Base-by-base conservation (phyloP, 2,113 vertebrate genomes). In the Redunca redunca region DNA sequence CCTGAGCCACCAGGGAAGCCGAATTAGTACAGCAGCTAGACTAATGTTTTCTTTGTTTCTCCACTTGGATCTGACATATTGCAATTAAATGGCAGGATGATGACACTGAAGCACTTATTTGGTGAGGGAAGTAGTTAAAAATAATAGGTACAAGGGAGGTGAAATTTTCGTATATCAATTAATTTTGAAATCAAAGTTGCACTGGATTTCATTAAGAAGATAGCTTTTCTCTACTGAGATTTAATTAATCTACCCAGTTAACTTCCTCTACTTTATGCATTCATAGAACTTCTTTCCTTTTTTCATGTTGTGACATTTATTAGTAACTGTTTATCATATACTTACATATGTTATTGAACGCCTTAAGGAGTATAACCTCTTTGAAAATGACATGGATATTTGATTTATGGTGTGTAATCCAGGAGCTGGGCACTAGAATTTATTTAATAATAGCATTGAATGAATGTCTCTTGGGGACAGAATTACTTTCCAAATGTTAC, bases 371-470 rank as follows among this genome's bases (percentile, higher is more conserved):
- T 83, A 50, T 60, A 71, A 82, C 2, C 12, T 67, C 55, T 86
- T 89, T 95, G 67, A 96, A 97, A 97, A 91, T 97, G 58, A 40
- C 53, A 88, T 23, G 46, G n/a, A 23, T 91, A 83, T 74, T 11
- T 95, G n/a, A 95, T 89, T 96, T 58, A 86, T 89, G 58, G 67
- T 86, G 33, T 64, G 17, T 81, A 62, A 91, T 13, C 14, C 62
- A 91, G 26, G 25, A 93, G 12, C 26, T 83, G 33, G 40, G 53
- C 23, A 78, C 30, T 50, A 74, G 7, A 94, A 62, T 3, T 78
- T 80, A 96, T 89, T 93, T 83, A 58, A 74, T 91, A 91, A 93
- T 26, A 74, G 7, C 16, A 19, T 48, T 89, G 15, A 71, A 62
- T 97, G n/a, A 94, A 58, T 83, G 81, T 88, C 30, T 87, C 25